These are phyloP conservation scores for Misgurnus mizolepis DNA, from an alignment of 2,113 vertebrate genomes.

Conservation along the genomic window DNA sequence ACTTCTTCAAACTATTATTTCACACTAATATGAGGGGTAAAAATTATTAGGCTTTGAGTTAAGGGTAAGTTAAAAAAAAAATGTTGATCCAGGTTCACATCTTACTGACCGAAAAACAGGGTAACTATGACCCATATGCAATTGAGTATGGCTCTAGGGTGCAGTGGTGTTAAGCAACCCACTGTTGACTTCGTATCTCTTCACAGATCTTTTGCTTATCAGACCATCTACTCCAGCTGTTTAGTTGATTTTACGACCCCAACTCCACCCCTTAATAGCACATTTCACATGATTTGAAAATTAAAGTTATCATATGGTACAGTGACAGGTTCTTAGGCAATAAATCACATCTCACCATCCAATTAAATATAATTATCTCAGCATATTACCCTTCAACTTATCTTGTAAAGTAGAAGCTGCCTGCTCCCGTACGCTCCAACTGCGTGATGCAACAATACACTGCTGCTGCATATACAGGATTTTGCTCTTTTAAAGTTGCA, in stretches of 20 bases:
- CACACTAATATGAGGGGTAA: too few species aligned
- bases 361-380: constrained; percentile 14
- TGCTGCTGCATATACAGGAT: not conserved
- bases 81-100: too few species aligned
- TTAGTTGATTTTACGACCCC: not conserved
- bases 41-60: too few species aligned
- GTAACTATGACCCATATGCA: not conserved
- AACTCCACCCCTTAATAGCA: not conserved
- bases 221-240: not conserved
- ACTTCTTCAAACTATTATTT: too few species aligned
- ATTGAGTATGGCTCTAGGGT: not conserved
- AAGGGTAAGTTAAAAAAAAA: too few species aligned
- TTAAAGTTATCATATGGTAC: not conserved
- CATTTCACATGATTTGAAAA: not conserved
- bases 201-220: not conserved
- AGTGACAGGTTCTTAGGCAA: not conserved
- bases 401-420: not conserved
- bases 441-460: not conserved
- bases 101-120: too few species aligned
- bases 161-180: not conserved
- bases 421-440: not conserved
- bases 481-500: too few species aligned
- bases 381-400: not conserved
- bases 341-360: constrained; percentile 10
- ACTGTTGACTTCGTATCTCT: not conserved